Evolutionary conservation across 2,888 invertebrate genomes (phyloP), one percentile per base, ranked within the genome.

Genomic region (Atrina japonica): DNA sequence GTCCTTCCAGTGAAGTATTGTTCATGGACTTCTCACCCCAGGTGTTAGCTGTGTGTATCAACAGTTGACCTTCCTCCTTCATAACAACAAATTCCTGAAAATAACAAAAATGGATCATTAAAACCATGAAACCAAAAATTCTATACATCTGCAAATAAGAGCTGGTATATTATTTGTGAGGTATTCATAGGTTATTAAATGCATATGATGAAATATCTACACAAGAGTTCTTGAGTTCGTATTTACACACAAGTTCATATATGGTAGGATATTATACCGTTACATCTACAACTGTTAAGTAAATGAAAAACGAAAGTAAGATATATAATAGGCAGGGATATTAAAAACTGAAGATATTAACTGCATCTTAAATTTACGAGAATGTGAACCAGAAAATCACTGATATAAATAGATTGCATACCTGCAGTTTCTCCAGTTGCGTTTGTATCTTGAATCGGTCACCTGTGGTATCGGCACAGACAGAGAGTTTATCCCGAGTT

Each of bases 21-120:
- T 96, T 96, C 84, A 97, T 92, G 0, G 97, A 96, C 80, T 94
- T 94, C 91, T 98, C 98, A 0, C 97, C 97, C 80, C 96, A 91
- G 85, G 97, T 97, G n/a, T 97, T 95, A 49, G 96, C 93, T 59
- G 94, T 93, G 87, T 98, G 96, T 35, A 97, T 95, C 90, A 95
- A 95, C 0, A 94, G 93, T 83, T 96, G 96, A 3, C 97, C 97
- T 91, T 96, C 96, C 83, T 98, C 98, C 91, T 97, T 98, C 73
- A 95, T 94, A n/a, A 97, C 91, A 55, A 96, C 92, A 55, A 98
- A 92, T 88, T 97, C 97, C 92, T 97, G 74, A 69, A 66, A 58
- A 27, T 49, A 49, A 35, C 1, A 0, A 47, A 45, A 14, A 49
- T 27, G 35, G n/a, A n/a, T n/a, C n/a, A n/a, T n/a, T n/a, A n/a